A percentile compares a stretch with the other conserved stretches of the same genome.
Evolutionary conservation across 2,797 vertebrate species (phyloP).

Genomic region (Eleutherodactylus coqui): DNA sequence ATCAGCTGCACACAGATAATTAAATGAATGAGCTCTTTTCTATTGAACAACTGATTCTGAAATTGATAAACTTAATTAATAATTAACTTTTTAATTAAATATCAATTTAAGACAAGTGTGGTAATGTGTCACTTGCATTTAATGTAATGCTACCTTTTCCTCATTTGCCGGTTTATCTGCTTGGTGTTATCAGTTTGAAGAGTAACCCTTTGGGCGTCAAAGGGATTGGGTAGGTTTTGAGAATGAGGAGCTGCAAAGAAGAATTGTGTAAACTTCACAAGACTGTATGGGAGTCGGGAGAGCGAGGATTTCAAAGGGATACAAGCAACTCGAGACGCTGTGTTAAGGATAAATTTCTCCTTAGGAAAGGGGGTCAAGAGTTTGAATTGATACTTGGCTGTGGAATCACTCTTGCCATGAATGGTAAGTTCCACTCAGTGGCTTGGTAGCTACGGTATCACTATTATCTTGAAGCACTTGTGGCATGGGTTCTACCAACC

Average conservation of each 20-base stretch:
- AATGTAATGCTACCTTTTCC: conserved; percentile 70
- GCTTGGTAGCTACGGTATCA: neutral
- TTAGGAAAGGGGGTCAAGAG: neutral
- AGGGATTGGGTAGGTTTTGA: conserved; percentile 3
- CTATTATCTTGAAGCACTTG: neutral
- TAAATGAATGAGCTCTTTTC: conserved; percentile 82
- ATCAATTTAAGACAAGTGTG: conserved; percentile 77
- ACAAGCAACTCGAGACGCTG: neutral
- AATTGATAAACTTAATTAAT: conserved; percentile 84
- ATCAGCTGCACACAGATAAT: conserved; percentile 79
- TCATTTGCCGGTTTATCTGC: conserved; percentile 25
- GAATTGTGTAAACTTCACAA: neutral
- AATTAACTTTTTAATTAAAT: conserved; percentile 87
- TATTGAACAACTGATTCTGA: conserved; percentile 81
- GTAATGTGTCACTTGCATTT: conserved; percentile 72
- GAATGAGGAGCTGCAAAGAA: neutral
- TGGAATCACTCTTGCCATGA: neutral
- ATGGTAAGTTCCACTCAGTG: neutral
- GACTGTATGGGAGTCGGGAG: neutral
- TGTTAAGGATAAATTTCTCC: neutral
- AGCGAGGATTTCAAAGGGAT: neutral
- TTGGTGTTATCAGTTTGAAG: conserved; percentile 26
- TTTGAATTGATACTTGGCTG: neutral
- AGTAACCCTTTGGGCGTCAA: conserved; percentile 50
- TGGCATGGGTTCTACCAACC: neutral